Evolutionary conservation across 1,140 invertebrate species (phyloP), one percentile per base, ranked within the genome.

Genomic region (Octopus sinensis): DNA sequence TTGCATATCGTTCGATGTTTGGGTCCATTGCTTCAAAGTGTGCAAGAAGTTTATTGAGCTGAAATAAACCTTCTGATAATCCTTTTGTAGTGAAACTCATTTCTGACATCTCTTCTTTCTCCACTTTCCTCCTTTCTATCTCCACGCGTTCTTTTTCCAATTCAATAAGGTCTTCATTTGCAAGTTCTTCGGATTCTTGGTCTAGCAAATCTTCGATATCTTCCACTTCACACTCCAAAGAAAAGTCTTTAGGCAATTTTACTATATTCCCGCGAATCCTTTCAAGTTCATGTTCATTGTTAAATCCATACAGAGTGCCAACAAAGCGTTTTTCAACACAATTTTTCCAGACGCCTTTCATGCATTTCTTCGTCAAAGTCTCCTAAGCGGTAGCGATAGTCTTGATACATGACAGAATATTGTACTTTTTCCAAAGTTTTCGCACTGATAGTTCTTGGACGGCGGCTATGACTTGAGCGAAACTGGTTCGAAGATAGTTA

Each of bases 11-110:
- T n/a, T n/a, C n/a, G n/a, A n/a, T n/a, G n/a, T n/a, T n/a, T n/a
- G n/a, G n/a, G n/a, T n/a, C n/a, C n/a, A n/a, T n/a, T n/a, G n/a
- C n/a, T n/a, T n/a, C n/a, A n/a, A n/a, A n/a, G n/a, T n/a, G n/a
- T n/a, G n/a, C n/a, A n/a, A n/a, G n/a, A n/a, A n/a, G n/a, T n/a
- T n/a, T n/a, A n/a, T n/a, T n/a, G n/a, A n/a, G n/a, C n/a, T n/a
- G n/a, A n/a, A n/a, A n/a, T n/a, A n/a, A n/a, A 68, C n/a, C 62
- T 68, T 68, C 62, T n/a, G n/a, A 68, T 68, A 68, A 68, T 68
- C 62, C 62, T 68, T 68, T 68, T 10, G 62, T 68, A n/a, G 62
- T 10, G 62, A 68, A 68, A 10, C n/a, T 68, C 62, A 9, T 9
- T 68, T 68, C 62, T 68, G 62, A n/a, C n/a, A 10, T n/a, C 62